phyloP scores from a whole-genome alignment of 1,140 invertebrate species.

The Hetaerina americana region DNA sequence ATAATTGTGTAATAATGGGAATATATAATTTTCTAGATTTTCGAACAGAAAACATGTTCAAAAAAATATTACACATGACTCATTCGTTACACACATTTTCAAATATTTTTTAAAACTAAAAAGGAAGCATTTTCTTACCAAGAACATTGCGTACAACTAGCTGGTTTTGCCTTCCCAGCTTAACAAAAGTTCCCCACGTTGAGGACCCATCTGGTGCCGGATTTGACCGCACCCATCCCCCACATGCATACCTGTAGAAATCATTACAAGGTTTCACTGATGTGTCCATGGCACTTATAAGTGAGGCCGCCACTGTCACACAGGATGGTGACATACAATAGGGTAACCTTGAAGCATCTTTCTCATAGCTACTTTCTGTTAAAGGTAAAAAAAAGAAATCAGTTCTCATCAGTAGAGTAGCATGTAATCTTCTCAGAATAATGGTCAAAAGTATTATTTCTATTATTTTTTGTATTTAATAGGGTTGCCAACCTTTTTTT shows the following conservation, averaged over 20 bases:
- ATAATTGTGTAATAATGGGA: too few species aligned
- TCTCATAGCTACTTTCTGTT: too few species aligned
- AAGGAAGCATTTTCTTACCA: slow-evolving; percentile 35
- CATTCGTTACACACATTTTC: not conserved
- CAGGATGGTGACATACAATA: slow-evolving; percentile 70
- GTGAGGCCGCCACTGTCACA: slow-evolving; percentile 70
- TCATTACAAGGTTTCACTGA: slow-evolving; percentile 79
- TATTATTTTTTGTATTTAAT: too few species aligned
- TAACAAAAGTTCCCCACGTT: slow-evolving; percentile 91
- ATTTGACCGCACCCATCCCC: slow-evolving; percentile 82
- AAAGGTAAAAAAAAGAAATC: too few species aligned
- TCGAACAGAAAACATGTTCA: too few species aligned
- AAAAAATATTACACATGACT: too few species aligned
- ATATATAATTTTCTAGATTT: too few species aligned
- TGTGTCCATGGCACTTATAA: slow-evolving; percentile 71
- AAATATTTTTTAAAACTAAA: not conserved
- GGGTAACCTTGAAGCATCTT: not conserved
- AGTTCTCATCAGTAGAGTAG: too few species aligned
- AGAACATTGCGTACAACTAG: slow-evolving; percentile 81
- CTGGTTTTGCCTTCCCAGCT: slow-evolving; percentile 85
- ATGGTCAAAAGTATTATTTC: too few species aligned
- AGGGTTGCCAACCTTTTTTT: too few species aligned
- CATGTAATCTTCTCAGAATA: too few species aligned
- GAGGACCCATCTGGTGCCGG: slow-evolving; percentile 84
- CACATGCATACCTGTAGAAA: slow-evolving; percentile 90